Evolutionary conservation across 2,888 invertebrate species (phyloP).

Genomic region (Chaetogeoica ovagalla): DNA sequence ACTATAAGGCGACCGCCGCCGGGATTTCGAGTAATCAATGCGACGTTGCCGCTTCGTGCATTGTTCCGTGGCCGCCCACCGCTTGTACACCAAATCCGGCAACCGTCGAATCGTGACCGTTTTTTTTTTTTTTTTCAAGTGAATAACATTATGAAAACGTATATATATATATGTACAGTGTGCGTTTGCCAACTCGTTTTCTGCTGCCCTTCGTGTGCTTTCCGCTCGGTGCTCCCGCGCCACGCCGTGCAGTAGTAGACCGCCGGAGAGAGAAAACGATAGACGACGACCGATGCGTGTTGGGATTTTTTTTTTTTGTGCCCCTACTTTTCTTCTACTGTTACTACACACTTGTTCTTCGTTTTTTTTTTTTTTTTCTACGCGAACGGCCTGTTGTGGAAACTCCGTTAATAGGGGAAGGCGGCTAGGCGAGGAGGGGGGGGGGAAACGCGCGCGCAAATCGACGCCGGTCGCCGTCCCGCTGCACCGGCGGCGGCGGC

Average conservation of each 20-base stretch:
- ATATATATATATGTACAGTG: background rate
- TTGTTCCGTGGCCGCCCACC: slow-evolving; percentile 56
- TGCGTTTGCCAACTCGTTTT: slow-evolving; percentile 41
- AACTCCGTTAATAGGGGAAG: background rate
- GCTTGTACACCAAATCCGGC: slow-evolving; percentile 46
- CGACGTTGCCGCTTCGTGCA: slow-evolving; percentile 60
- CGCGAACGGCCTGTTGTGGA: no score
- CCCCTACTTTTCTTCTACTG: no score
- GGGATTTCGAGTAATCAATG: slow-evolving; percentile 54
- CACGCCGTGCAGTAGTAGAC: background rate
- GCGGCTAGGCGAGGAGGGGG: background rate
- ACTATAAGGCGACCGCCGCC: slow-evolving; percentile 56
- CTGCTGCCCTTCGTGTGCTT: slow-evolving; percentile 18
- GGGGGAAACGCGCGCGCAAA: slow-evolving; percentile 1
- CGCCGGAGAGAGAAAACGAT: background rate
- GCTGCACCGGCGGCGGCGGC: background rate
- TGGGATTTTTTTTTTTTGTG: background rate
- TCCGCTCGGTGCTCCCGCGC: background rate
- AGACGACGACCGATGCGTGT: no score
- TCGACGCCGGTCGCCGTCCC: background rate
- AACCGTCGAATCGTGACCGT: slow-evolving; percentile 49
- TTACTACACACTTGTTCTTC: no score
- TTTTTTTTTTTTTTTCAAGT: no score
- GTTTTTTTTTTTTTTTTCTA: background rate
- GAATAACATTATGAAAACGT: background rate